Base-by-base conservation (phyloP, 1,140 invertebrate species). In the Conus ventricosus region DNA sequence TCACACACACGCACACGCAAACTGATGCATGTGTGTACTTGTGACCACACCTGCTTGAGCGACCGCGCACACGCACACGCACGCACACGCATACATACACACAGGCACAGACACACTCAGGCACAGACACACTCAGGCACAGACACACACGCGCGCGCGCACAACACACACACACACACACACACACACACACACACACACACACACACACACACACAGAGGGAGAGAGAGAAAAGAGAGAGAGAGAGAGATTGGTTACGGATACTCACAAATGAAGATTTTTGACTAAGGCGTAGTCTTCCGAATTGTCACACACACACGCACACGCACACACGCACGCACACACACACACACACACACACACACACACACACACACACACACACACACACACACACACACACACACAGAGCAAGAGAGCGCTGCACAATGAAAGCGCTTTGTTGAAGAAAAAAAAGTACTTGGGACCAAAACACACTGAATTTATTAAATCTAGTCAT, bases 291-390 rank as follows among this genome's bases (percentile, higher is more conserved):
- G 39, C 39, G 39, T 39, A 39, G 39, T 39, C 39, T 39, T 39
- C 57, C 8, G 57, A 60, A 60, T 11, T 11, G 15, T 15, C 57
- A 60, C 57, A 15, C 8, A 81, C 80, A 10, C 27, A 81, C 80
- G 23, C 27, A 81, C 6, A 54, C 27, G 23, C 80, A 6, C 27
- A 1, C 80, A 54, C 27, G 39, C 39, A 54, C 67, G 7, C 80
- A 54, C 27, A 10, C 53, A 54, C 27, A 51, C 80, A 54, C 27
- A 81, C 80, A 81, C 80, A 51, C 80, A 81, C 80, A 81, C 80
- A 81, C 80, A 81, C 80, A 81, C 80, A 81, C 27, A 81, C 27
- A 51, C 80, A 17, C 53, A 81, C 27, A 81, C 27, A 81, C 80
- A 51, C 27, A 54, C 80, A 81, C 27, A 81, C 80, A 81, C 27